phyloP scores from a whole-genome alignment of 1,140 invertebrate species.

The Rhopalosiphum maidis region DNA sequence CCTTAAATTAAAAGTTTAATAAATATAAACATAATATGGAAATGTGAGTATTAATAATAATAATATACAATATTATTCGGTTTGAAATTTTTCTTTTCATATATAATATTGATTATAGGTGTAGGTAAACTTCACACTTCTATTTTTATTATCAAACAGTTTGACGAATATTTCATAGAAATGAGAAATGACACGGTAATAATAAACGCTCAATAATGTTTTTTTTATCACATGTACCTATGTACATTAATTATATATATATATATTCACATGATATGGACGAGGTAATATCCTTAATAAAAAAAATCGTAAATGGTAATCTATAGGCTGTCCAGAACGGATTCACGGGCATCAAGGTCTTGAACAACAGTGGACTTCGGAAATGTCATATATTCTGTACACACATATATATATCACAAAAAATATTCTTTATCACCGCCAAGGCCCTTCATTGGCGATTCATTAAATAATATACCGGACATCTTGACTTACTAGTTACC shows the following conservation, averaged over 20 bases:
- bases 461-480: background rate
- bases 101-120: background rate
- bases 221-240: background rate
- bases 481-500: background rate
- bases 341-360: slow-evolving; percentile 45
- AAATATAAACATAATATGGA: background rate
- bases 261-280: background rate
- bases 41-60: background rate
- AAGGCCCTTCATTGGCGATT: slow-evolving; percentile 32
- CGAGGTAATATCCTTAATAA: slow-evolving; percentile 54
- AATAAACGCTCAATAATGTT: slow-evolving; percentile 24
- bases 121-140: background rate
- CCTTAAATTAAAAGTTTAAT: background rate
- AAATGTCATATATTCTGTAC: slow-evolving; percentile 25
- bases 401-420: background rate
- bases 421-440: slow-evolving; percentile 39
- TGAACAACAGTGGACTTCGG: slow-evolving; percentile 40
- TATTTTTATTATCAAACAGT: background rate
- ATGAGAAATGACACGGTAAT: slow-evolving; percentile 37
- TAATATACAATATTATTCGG: background rate
- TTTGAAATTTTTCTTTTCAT: background rate
- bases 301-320: slow-evolving; percentile 48
- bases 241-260: background rate
- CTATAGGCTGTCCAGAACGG: slow-evolving; percentile 54
- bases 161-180: background rate